A percentile compares a stretch with the other conserved stretches of the same genome.
Evolutionary conservation across 2,113 vertebrate genomes (phyloP).

Genomic region (Anolis sagrei): DNA sequence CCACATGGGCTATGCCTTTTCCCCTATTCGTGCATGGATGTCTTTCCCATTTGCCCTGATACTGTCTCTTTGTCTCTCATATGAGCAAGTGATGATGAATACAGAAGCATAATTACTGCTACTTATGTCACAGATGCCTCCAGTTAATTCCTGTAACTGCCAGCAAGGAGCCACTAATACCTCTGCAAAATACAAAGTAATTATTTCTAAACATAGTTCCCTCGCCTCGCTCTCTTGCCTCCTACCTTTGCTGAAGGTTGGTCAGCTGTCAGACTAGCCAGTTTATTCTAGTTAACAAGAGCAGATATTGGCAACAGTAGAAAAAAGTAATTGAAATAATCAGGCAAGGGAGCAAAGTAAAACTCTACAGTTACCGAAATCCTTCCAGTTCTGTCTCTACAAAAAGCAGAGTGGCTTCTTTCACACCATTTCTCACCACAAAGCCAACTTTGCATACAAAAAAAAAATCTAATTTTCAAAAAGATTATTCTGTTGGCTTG

Average conservation of each 20-base stretch:
- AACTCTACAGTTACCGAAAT: neutral
- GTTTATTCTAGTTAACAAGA: constrained; percentile 15
- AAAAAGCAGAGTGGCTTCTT: neutral
- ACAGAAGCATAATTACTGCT: constrained; percentile 33
- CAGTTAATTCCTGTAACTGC: constrained; percentile 59
- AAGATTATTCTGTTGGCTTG: neutral
- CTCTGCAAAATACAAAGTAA: constrained; percentile 69
- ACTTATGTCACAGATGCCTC: constrained; percentile 47
- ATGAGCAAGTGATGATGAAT: neutral
- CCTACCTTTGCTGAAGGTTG: constrained; percentile 35
- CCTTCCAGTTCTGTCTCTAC: neutral
- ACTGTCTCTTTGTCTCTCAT: rapidly evolving
- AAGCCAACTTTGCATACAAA: neutral
- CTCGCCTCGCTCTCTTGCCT: constrained; percentile 47
- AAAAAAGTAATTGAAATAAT: rapidly evolving
- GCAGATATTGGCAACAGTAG: rapidly evolving
- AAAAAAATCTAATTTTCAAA: neutral
- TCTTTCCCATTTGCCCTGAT: neutral
- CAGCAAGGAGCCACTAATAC: constrained; percentile 55
- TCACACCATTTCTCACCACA: neutral
- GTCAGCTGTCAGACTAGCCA: neutral
- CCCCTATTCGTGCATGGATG: neutral
- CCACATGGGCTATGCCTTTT: neutral
- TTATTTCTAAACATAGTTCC: constrained; percentile 71
- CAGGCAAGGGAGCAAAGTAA: neutral